Percentiles rank a stretch among this genome's conserved stretches.
Evolutionary conservation across 2,888 invertebrate species (phyloP).

Genomic region (Sesia bembeciformis): DNA sequence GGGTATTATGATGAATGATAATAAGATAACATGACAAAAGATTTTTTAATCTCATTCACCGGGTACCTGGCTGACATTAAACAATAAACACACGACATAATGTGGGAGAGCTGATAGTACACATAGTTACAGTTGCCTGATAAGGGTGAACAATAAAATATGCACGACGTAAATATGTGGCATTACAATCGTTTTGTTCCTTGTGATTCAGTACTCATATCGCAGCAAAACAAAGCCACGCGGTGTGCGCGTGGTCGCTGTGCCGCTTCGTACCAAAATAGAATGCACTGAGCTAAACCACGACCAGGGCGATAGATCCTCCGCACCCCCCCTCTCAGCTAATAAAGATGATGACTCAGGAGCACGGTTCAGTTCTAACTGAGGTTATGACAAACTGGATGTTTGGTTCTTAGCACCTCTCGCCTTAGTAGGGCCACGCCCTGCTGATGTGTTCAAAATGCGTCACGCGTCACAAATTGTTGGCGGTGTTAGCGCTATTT

Average conservation of each 20-base stretch:
- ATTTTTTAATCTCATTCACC: too few relatives aligned
- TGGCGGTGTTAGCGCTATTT: conserved; percentile 30
- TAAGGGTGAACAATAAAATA: conserved; percentile 26
- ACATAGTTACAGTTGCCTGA: not conserved
- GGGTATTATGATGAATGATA: too few relatives aligned
- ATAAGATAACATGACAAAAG: too few relatives aligned
- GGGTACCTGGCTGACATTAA: too few relatives aligned
- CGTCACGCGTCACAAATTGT: conserved; percentile 7
- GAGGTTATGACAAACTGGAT: conserved; percentile 24
- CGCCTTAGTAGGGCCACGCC: conserved; percentile 46
- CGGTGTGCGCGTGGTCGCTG: conserved; percentile 50
- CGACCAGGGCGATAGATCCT: not conserved
- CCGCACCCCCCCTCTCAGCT: not conserved
- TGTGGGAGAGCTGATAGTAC: conserved; percentile 3
- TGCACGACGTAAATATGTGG: conserved; percentile 51
- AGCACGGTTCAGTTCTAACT: conserved; percentile 5
- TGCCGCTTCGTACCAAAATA: conserved; percentile 48
- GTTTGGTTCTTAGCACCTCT: conserved; percentile 21
- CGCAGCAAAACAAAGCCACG: conserved; percentile 64
- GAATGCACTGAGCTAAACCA: conserved; percentile 16
- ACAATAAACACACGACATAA: too few relatives aligned
- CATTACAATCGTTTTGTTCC: conserved; percentile 14
- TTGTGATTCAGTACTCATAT: conserved; percentile 26
- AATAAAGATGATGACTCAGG: not conserved
- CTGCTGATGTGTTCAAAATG: conserved; percentile 21